Evolutionary conservation across 2,113 vertebrate genomes (phyloP).

Genomic region (Pycnonotus jocosus): DNA sequence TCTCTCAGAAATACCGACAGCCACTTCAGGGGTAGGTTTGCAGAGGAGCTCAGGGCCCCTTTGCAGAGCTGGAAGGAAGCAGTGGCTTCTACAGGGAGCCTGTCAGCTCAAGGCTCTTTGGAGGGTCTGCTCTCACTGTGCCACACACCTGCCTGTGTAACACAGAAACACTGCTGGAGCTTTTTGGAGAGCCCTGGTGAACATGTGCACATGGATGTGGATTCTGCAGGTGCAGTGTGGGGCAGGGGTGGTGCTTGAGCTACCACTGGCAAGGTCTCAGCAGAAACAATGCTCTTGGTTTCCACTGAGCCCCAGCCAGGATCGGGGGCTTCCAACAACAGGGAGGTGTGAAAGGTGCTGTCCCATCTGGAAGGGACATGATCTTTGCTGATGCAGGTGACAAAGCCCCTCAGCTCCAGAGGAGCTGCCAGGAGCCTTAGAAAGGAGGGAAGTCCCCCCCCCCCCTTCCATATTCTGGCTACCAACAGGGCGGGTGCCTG

Average conservation of each 20-base stretch:
- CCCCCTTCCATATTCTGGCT: too few species aligned
- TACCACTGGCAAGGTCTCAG: fast-evolving
- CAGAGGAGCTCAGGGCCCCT: not conserved
- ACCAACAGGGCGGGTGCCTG: not conserved
- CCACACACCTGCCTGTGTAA: not conserved
- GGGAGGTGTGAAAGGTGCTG: not conserved
- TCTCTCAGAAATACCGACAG: not conserved
- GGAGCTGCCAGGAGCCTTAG: not conserved
- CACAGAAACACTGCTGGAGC: not conserved
- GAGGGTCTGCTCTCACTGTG: not conserved
- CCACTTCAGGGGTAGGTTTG: not conserved
- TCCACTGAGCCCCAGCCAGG: not conserved
- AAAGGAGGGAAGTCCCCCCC: too few species aligned
- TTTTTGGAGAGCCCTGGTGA: not conserved
- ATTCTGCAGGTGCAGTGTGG: fast-evolving
- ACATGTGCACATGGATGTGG: fast-evolving
- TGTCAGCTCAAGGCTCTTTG: fast-evolving
- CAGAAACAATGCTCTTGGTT: not conserved
- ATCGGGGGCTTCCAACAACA: fast-evolving
- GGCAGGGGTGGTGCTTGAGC: not conserved
- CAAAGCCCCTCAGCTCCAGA: not conserved
- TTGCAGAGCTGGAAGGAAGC: not conserved
- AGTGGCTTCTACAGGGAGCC: not conserved
- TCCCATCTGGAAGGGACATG: not conserved
- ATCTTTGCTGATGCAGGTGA: not conserved